Base-by-base conservation (phyloP, 2,113 vertebrate species). In the Macquaria ambigua region DNA sequence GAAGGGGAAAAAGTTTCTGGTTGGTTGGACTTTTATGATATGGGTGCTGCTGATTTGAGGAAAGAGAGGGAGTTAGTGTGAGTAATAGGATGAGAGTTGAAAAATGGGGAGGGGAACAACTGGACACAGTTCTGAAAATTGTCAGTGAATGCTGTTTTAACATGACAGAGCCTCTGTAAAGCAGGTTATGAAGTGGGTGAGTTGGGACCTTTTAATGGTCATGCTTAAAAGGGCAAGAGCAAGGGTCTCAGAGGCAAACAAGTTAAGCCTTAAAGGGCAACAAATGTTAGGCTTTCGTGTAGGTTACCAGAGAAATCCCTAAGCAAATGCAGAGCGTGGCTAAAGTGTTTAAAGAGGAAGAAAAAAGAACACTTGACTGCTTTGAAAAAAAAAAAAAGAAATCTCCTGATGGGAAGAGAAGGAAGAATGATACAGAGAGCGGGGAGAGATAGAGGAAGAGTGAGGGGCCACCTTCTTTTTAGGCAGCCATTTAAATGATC, bases 401-500 rank as follows among this genome's bases (percentile, higher is more conserved):
- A 87, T 59, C 80, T 84, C 68, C 69, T 80, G 90, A 93, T 68
- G 76, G 85, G 53, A 88, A 75, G 85, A 74, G 74, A 64, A 63
- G 81, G 75, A 66, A 64, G 80, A 76, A 52, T 61, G 84, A 87
- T 81, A 70, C 37, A 31, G 68, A 73, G 90, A 92, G 39, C 10
- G 87, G 28, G 92, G 83, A 39, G 81, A 64, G 86, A 77, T 81
- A 85, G 84, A 76, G 81, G 81, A 80, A 87, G 93, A 95, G 92
- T 62, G 93, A 89, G 87, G 87, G 86, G 87, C 90, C 89, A 90
- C 87, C 91, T 88, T 93, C 90, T 92, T 95, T 96, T 97, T 97
- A 96, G 94, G 97, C 97, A 96, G 96, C 96, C 97, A 97, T 98
- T 96, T 98, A 97, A 97, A 97, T 99, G 97, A 98, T 98, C 97